Evolutionary conservation across 2,888 invertebrate species (phyloP).

Genomic region (Machimus rusticus): DNA sequence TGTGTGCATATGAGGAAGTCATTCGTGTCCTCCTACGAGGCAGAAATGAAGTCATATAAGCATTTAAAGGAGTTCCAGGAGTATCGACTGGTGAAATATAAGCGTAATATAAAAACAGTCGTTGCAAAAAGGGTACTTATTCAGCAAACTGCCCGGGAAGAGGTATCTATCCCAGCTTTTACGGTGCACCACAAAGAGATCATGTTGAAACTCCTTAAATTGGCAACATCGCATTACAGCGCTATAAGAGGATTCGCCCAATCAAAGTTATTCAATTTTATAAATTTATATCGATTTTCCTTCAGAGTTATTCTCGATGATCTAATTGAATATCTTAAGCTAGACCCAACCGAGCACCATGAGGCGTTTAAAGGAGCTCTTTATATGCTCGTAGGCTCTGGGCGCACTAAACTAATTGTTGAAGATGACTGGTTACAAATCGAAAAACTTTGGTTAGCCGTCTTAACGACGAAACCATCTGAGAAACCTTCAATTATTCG

Average conservation of each 20-base stretch:
- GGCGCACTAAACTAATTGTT: conserved; percentile 43
- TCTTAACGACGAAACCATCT: conserved; percentile 79
- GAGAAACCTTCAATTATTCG: conserved; percentile 84
- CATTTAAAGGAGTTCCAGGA: conserved; percentile 70
- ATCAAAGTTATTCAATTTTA: conserved; percentile 68
- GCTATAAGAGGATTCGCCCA: conserved; percentile 74
- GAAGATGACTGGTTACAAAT: conserved; percentile 79
- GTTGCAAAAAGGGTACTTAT: conserved; percentile 69
- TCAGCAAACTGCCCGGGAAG: conserved; percentile 48
- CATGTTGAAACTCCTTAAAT: conserved; percentile 65
- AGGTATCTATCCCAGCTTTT: conserved; percentile 56
- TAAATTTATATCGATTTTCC: conserved; percentile 74
- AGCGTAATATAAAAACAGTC: conserved; percentile 69
- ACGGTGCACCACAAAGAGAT: conserved; percentile 70
- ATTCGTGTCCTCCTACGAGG: conserved; percentile 64
- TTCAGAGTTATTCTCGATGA: conserved; percentile 72
- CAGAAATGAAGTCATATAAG: conserved; percentile 72
- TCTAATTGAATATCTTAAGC: conserved; percentile 68
- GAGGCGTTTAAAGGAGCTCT: conserved; percentile 81
- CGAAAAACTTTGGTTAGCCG: conserved; percentile 77
- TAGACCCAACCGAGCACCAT: conserved; percentile 70
- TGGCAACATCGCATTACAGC: conserved; percentile 49
- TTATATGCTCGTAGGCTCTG: conserved; percentile 67
- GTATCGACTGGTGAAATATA: conserved; percentile 70
- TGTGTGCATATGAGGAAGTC: conserved; percentile 45